Percentiles rank a stretch among this genome's conserved stretches.
Evolutionary conservation across 1,140 invertebrate genomes (phyloP).

Genomic region (Daktulosphaira vitifoliae): DNA sequence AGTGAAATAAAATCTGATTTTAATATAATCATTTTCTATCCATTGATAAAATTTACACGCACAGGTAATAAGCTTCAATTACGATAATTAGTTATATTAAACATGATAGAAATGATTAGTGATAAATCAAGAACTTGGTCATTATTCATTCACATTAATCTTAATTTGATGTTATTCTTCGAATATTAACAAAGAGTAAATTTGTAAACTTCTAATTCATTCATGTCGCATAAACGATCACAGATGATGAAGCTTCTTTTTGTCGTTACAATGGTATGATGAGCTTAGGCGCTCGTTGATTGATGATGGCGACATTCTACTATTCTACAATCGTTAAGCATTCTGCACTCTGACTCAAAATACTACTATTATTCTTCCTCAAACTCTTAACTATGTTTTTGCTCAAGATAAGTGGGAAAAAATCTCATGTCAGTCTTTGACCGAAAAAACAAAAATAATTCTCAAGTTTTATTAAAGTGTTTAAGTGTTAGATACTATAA

Average conservation of each 20-base stretch:
- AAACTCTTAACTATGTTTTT: too few species aligned
- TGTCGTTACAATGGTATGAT: conserved; percentile 27
- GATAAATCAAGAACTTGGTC: too few species aligned
- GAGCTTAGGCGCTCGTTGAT: neutral
- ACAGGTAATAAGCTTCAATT: too few species aligned
- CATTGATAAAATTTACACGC: too few species aligned
- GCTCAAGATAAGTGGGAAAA: neutral
- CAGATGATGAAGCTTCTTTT: conserved; percentile 33
- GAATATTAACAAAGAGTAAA: neutral
- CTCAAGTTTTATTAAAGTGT: neutral
- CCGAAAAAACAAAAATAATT: neutral
- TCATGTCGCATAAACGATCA: conserved; percentile 20
- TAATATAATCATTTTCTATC: too few species aligned
- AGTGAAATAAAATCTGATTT: too few species aligned
- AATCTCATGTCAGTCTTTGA: neutral
- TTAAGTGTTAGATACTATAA: neutral
- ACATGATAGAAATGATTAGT: too few species aligned
- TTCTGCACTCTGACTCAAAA: neutral
- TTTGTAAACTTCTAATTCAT: conserved; percentile 37
- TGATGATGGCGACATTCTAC: conserved; percentile 7
- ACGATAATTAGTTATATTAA: too few species aligned
- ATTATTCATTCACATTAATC: too few species aligned
- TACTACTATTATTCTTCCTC: neutral
- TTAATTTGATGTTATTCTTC: neutral
- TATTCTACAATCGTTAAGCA: neutral